Percentiles rank a stretch among this genome's conserved stretches.
phyloP scores from a whole-genome alignment of 1,140 invertebrate genomes.

The Drosophila subobscura region DNA sequence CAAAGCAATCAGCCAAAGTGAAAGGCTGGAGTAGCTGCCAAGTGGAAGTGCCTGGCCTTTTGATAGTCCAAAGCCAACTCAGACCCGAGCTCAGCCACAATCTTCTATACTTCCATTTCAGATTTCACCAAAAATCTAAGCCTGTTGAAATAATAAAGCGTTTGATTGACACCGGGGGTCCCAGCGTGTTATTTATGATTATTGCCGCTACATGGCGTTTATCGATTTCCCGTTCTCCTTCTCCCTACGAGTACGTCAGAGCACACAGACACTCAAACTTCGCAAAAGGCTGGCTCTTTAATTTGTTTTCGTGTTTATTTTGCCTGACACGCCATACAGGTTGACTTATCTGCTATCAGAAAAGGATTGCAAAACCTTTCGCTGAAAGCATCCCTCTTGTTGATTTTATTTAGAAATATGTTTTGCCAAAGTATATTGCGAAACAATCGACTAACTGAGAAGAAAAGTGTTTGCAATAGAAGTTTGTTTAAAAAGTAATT shows the following conservation, averaged over 20 bases:
- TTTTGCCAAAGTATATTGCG: too few relatives aligned
- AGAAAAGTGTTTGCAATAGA: too few relatives aligned
- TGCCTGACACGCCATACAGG: constrained; percentile 31
- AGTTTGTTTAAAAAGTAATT: too few relatives aligned
- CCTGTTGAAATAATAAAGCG: constrained; percentile 66
- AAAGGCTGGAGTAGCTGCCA: constrained; percentile 20
- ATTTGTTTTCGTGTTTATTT: constrained; percentile 38
- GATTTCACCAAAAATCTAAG: constrained; percentile 11
- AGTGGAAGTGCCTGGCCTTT: constrained; percentile 26
- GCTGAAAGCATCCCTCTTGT: too few relatives aligned
- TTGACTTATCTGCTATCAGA: neutral
- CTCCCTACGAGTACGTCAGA: neutral
- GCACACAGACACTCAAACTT: neutral
- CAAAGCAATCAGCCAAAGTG: constrained; percentile 44
- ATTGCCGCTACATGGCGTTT: constrained; percentile 58
- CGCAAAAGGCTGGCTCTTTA: constrained; percentile 4
- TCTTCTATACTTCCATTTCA: too few relatives aligned
- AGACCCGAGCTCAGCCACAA: neutral
- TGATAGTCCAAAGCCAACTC: neutral
- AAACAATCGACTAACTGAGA: too few relatives aligned
- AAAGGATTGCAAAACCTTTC: neutral
- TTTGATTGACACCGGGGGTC: constrained; percentile 59
- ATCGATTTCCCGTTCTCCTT: constrained; percentile 43
- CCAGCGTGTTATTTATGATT: constrained; percentile 67
- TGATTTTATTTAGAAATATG: too few relatives aligned